Base-by-base conservation (phyloP, 2,888 invertebrate genomes). In the Oscheius myriophilus region DNA sequence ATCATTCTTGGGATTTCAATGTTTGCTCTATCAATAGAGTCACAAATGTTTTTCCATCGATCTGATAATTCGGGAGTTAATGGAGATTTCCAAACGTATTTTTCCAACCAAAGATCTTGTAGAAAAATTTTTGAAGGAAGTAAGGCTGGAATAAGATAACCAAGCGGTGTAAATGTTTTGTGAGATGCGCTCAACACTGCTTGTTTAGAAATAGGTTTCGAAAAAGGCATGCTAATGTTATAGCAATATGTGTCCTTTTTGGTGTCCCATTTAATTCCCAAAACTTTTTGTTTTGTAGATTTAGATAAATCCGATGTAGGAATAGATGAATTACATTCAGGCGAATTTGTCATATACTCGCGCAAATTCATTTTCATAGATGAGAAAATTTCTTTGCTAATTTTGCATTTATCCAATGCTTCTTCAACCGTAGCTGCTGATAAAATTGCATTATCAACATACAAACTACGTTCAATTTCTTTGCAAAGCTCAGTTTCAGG, bases 11-110 rank as follows among this genome's bases (percentile, higher is more conserved):
- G 64, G 4, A 64, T 53, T 1, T 1, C 11, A 9, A 64, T 33
- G 7, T 16, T 12, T 3, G 26, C 7, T 61, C 69, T 64, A 16
- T 49, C 7, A 49, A 49, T 42, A 21, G 42, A 1, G 39, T 23
- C 43, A 45, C 70, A 68, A 11, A 65, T 45, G 11, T 63, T 21
- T 42, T 65, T 71, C 16, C 68, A 52, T 23, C 66, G n/a, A 12
- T 25, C n/a, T 41, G 52, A 26, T 2, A 58, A 23, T 14, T 39
- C 14, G 2, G 16, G 0, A n/a, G 21, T 1, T 14, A 64, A 26
- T 18, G 2, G 4, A 6, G 14, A 14, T 3, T 64, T 26, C 64
- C 64, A 64, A 42, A n/a, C 33, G 9, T 14, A 14, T 57, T 41
- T 42, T 41, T 2, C 2, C 7, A 14, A 18, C 54, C 53, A 64